Base-by-base conservation (phyloP, 2,797 vertebrate genomes). In the Sebastes iracundus region DNA sequence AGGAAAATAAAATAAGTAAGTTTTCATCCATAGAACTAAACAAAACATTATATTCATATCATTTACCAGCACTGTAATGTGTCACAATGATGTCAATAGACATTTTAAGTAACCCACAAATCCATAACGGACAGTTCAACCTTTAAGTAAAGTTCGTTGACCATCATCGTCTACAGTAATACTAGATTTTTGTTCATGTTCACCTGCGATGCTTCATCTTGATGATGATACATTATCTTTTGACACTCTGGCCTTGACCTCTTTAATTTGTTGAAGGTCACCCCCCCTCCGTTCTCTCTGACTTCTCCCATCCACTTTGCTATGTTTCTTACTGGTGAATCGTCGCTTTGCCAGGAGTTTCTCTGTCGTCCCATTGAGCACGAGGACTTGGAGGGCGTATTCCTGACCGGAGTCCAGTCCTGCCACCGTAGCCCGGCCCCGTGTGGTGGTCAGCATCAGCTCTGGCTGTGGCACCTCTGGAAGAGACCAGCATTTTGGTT, bases 381-480 rank as follows among this genome's bases (percentile, higher is more conserved):
- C 70, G 0, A 98, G 96, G 84, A 99, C 96, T 79, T 98, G 97
- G 68, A 98, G 92, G 0, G 91, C 93, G 68, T 99, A 98, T 77
- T 97, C 97, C 91, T 98, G 97, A 67, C 93, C 93, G 55, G 97
- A 95, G 93, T 96, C 97, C 88, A 99, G 92, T 6, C 98, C 98
- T 1, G 96, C 98, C 64, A 99, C 98, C 0, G 98, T 99, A 7
- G 97, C 98, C 77, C 97, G 96, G 56, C 97, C 97, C 27, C 96
- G 95, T 28, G 96, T 98, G 86, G 98, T 98, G 73, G 97, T 99
- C 94, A 99, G 93, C 97, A 98, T 98, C 91, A 99, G 95, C 91
- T 98, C 98, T 20, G 98, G 97, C 85, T 99, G 97, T 0, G 95
- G 95, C 84, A 96, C 96, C 12, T 97, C 98, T 98, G 91, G 4